phyloP scores from a whole-genome alignment of 2,888 invertebrate genomes.

The Disparrhopalites patrizii region DNA sequence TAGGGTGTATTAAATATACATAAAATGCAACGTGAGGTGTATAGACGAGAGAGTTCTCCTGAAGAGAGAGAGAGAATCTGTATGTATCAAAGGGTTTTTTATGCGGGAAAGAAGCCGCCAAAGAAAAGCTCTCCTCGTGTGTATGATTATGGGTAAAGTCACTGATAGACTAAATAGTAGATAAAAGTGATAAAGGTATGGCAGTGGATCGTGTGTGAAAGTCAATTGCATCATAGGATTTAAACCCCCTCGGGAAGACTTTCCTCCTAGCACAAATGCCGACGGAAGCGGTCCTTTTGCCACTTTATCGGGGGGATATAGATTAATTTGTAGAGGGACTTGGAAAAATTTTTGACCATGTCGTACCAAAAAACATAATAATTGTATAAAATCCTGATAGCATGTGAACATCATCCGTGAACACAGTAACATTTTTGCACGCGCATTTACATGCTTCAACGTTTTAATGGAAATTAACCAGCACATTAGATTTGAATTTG shows the following conservation, averaged over 20 bases:
- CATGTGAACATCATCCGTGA: no score
- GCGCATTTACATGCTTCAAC: no score
- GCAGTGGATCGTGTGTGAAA: conserved; percentile 17
- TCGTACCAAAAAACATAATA: no score
- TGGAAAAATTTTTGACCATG: conserved; percentile 2
- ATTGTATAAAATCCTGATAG: no score
- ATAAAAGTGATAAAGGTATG: conserved; percentile 15
- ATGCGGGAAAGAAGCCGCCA: conserved; percentile 7
- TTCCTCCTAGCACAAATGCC: conserved; percentile 11
- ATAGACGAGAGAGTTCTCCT: no score
- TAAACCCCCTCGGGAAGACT: conserved; percentile 1
- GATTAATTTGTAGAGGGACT: conserved; percentile 14
- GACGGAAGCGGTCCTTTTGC: conserved; percentile 17
- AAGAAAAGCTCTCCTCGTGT: conserved; percentile 9
- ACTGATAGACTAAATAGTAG: conserved; percentile 17
- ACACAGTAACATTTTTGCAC: no score
- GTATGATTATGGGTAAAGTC: conserved; percentile 8
- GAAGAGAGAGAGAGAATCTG: no score
- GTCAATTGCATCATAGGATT: conserved; percentile 18
- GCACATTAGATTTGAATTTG: no score
- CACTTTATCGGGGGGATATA: conserved; percentile 19
- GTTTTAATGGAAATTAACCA: no score
- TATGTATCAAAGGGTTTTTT: no score
- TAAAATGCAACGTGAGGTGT: no score
- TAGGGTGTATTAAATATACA: no score